Base-by-base conservation (phyloP, 2,797 vertebrate species). In the Ibycter americanus region DNA sequence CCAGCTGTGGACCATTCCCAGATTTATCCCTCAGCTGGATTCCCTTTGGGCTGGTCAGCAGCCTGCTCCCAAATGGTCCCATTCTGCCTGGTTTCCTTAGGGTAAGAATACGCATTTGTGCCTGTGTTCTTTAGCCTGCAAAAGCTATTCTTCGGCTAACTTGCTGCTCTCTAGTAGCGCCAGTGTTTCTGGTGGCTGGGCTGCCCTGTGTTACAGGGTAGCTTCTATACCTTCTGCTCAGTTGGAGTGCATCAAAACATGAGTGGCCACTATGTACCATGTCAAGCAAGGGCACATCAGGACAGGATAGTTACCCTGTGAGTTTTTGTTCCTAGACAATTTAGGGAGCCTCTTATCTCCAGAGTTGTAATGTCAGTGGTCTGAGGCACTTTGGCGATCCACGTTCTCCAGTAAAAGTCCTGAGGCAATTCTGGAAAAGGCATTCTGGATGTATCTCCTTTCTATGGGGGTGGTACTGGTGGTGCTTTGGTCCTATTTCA, bases 61-160 rank as follows among this genome's bases (percentile, higher is more conserved):
- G 12, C 12, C 32, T 46, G 42, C 51, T 58, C 38, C 31, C 34
- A 47, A 20, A 42, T 26, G 16, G 12, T 85, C 19, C 34, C 8
- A 49, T 40, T 63, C 68, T 80, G 27, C 9, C 27, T 47, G 8
- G 12, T 67, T 67, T 63, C 18, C 15, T 52, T 56, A 19, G 0
- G 0, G n/a, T 15, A 21, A 38, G 55, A 31, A 31, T 9, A 14
- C 0, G 1, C 2, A 4, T 38, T 80, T 68, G 29, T 34, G 26
- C 23, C 62, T 47, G 22, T 52, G 44, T 44, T 52, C 34, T 70
- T 58, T 2, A 68, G 62, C 36, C 16, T 62, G 49, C 38, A 44
- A 29, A 70, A 76, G 19, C 42, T 73, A 4, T 38, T 29, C 4
- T 31, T 67, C n/a, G 42, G 40, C 20, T 29, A 29, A 25, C 46